Conservation (phyloP, 2,888 invertebrate species). For the Leptinotarsa peninsularis region DNA sequence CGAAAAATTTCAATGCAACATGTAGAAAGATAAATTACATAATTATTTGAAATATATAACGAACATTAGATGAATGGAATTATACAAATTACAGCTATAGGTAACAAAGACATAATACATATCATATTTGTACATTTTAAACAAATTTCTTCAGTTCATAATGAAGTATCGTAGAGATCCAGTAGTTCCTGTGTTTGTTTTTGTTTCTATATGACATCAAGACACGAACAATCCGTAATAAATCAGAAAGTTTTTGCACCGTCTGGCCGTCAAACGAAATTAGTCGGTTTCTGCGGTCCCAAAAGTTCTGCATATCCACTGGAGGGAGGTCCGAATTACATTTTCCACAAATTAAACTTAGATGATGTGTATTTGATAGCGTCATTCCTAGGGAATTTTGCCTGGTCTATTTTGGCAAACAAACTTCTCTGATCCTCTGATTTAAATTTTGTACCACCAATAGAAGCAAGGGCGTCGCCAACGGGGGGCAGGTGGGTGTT, state of each 20-base stretch:
- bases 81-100: too few species aligned
- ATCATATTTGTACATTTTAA: too few species aligned
- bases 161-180: not conserved
- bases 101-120: too few species aligned
- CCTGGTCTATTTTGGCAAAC: not conserved
- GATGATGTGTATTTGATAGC: conserved; percentile 12
- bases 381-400: not conserved
- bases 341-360: conserved; percentile 19
- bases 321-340: conserved; percentile 8
- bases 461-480: not conserved
- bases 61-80: too few species aligned
- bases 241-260: conserved; percentile 9
- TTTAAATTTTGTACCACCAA: not conserved
- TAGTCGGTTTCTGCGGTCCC: conserved; percentile 1
- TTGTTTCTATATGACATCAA: not conserved
- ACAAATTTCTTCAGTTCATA: too few species aligned
- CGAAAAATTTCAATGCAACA: too few species aligned
- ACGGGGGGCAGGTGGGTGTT: too few species aligned
- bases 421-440: not conserved
- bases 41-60: too few species aligned
- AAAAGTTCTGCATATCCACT: conserved; percentile 7
- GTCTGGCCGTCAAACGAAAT: conserved; percentile 12
- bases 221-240: conserved; percentile 2
- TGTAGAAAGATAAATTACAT: too few species aligned
- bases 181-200: not conserved